Evolutionary conservation across 2,797 vertebrate genomes (phyloP).

Genomic region (Catostomus latipinnis): DNA sequence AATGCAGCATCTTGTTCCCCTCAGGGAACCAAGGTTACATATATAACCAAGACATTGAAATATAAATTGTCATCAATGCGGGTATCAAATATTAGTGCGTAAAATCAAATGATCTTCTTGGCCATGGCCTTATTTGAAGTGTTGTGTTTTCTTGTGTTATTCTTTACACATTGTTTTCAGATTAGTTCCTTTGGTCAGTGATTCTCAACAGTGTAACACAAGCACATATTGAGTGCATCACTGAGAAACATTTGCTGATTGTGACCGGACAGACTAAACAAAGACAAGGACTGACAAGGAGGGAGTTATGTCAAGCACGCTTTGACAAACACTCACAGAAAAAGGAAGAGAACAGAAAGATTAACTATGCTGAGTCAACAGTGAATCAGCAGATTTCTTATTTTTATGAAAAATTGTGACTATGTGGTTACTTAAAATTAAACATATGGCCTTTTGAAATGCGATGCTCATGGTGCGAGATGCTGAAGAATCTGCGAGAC

Average conservation of each 20-base stretch:
- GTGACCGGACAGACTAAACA: slow-evolving; percentile 34
- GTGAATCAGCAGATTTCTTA: background rate
- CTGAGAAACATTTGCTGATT: slow-evolving; percentile 46
- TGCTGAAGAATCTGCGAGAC: too few species aligned
- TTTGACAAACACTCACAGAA: background rate
- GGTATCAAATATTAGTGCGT: slow-evolving; percentile 9
- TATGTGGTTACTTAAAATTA: too few species aligned
- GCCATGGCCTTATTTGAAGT: slow-evolving; percentile 22
- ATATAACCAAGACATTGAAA: background rate
- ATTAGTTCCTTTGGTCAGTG: slow-evolving; percentile 26
- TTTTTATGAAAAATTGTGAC: too few species aligned
- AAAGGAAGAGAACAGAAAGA: background rate
- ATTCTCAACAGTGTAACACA: slow-evolving; percentile 42
- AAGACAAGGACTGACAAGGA: slow-evolving; percentile 14
- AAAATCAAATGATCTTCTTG: background rate
- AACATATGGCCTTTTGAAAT: too few species aligned
- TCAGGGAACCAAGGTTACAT: too few species aligned
- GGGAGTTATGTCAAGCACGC: slow-evolving; percentile 31
- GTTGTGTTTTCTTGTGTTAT: background rate
- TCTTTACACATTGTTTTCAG: slow-evolving; percentile 12
- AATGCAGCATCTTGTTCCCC: too few species aligned
- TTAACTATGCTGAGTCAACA: background rate
- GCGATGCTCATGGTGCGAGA: too few species aligned
- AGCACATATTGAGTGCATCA: slow-evolving; percentile 32
- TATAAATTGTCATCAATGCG: background rate